Percentiles rank a stretch among this genome's conserved stretches.
phyloP scores from a whole-genome alignment of 2,888 invertebrate species.

The Erebia epiphron region DNA sequence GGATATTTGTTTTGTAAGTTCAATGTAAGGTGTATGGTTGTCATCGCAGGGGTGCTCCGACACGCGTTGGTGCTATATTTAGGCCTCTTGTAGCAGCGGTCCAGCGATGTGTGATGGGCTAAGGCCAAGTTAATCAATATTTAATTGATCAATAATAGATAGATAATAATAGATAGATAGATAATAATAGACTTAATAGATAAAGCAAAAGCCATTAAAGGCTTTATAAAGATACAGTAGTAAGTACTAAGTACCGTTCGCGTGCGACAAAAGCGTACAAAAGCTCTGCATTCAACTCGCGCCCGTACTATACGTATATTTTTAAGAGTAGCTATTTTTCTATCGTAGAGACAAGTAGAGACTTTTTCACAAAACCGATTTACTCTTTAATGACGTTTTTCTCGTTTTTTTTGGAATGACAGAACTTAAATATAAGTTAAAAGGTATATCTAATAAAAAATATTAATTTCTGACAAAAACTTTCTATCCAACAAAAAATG shows the following conservation, averaged over 20 bases:
- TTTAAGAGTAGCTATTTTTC: neutral
- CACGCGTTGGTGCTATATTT: conserved; percentile 66
- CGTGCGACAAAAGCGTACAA: too few relatives aligned
- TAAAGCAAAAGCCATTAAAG: neutral
- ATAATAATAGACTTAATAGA: too few relatives aligned
- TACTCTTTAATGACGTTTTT: too few relatives aligned
- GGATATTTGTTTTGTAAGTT: conserved; percentile 6
- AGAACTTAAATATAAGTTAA: neutral
- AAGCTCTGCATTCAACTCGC: too few relatives aligned
- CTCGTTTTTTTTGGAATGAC: neutral
- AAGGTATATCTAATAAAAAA: neutral
- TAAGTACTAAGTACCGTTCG: too few relatives aligned
- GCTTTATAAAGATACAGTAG: neutral
- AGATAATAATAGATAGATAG: too few relatives aligned
- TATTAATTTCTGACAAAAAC: conserved; percentile 31
- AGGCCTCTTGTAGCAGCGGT: conserved; percentile 54
- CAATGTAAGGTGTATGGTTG: conserved; percentile 34
- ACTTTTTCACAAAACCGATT: conserved; percentile 26
- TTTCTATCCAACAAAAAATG: conserved; percentile 45
- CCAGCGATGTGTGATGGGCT: conserved; percentile 66
- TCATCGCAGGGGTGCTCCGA: conserved; percentile 55
- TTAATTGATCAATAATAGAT: conserved; percentile 35
- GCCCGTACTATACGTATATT: too few relatives aligned
- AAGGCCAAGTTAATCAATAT: conserved; percentile 65
- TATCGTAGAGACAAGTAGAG: neutral